These are phyloP conservation scores for Porites australiensis DNA, from an alignment of 64 coral and sea anemone species.

Conservation along the genomic window DNA sequence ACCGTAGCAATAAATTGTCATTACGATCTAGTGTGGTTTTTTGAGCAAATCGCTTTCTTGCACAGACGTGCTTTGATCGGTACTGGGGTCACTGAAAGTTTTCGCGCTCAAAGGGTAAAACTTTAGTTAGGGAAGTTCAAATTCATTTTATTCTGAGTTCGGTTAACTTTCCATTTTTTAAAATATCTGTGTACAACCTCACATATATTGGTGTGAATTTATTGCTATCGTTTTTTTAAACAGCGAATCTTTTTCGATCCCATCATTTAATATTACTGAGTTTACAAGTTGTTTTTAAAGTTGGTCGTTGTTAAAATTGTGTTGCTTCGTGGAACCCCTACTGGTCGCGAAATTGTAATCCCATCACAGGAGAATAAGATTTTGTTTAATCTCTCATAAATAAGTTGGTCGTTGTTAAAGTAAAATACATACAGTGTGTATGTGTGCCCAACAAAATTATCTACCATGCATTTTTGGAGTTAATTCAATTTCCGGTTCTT, in stretches of 20 bases:
- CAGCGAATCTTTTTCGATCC: not conserved
- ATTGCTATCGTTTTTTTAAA: not conserved
- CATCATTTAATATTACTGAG: slow-evolving; percentile 46
- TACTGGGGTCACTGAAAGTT: no score
- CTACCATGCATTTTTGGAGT: no score
- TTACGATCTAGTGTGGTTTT: not conserved
- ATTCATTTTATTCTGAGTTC: no score
- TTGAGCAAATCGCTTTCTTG: not conserved
- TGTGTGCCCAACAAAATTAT: not conserved
- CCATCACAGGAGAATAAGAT: no score
- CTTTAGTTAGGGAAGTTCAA: no score
- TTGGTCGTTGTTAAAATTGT: slow-evolving; percentile 1
- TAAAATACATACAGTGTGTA: no score
- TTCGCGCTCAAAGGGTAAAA: no score
- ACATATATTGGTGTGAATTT: not conserved
- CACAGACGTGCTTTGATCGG: not conserved
- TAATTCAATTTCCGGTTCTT: not conserved
- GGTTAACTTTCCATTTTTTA: not conserved
- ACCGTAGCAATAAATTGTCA: not conserved
- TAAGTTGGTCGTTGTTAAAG: no score
- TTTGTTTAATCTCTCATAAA: no score
- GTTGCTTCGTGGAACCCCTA: not conserved
- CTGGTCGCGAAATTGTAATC: no score
- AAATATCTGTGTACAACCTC: not conserved
- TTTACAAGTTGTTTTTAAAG: not conserved